Conservation (phyloP, 2,888 invertebrate genomes). For the Vanessa cardui region DNA sequence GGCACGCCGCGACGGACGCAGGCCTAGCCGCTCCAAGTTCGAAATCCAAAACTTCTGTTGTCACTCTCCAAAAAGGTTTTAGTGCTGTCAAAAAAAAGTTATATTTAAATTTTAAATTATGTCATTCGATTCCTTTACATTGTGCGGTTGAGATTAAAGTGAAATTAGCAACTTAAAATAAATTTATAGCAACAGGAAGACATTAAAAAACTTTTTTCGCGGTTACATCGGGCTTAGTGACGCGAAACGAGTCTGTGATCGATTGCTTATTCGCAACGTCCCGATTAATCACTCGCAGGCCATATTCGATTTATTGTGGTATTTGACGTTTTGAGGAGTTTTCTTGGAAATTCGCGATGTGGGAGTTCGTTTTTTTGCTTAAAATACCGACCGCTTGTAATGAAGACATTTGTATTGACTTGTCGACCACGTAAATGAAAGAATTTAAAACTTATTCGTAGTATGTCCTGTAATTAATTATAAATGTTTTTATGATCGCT, state of each 20-base stretch:
- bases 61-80: conserved; percentile 7
- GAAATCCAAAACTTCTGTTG: conserved; percentile 12
- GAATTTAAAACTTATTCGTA: conserved; percentile 40
- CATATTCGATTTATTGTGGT: conserved; percentile 69
- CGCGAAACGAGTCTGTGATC: conserved; percentile 44
- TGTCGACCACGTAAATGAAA: conserved; percentile 63
- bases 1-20: conserved; percentile 74
- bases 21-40: conserved; percentile 62
- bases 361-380: conserved; percentile 69
- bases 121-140: conserved; percentile 5
- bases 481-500: conserved; percentile 17
- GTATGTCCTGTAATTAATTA: conserved; percentile 36
- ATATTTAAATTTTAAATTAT: conserved; percentile 2
- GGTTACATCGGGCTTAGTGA: conserved; percentile 40
- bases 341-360: conserved; percentile 72
- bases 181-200: conserved; percentile 30
- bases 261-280: conserved; percentile 53
- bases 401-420: conserved; percentile 73
- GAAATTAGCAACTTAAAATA: conserved; percentile 21
- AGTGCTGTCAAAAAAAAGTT: conserved; percentile 1
- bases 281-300: conserved; percentile 56
- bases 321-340: conserved; percentile 69
- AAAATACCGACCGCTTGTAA: conserved; percentile 56
- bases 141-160: conserved; percentile 15
- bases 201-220: conserved; percentile 38